Percentiles rank a stretch among this genome's conserved stretches.
phyloP scores from a whole-genome alignment of 2,113 vertebrate species.

The Etia nguti region DNA sequence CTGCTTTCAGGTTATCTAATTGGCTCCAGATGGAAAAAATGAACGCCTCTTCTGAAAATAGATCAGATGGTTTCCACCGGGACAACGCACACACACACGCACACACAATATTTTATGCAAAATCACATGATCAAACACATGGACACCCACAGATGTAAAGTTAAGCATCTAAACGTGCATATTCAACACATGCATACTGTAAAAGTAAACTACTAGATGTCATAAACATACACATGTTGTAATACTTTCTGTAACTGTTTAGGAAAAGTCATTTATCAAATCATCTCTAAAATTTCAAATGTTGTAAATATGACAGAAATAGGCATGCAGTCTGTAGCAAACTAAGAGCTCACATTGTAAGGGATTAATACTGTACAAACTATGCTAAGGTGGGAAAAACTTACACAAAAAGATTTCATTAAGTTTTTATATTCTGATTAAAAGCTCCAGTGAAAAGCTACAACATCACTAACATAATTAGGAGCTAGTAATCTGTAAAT shows the following conservation, averaged over 20 bases:
- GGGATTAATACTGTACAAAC: background rate
- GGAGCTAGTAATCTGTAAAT: background rate
- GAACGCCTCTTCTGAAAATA: constrained; percentile 35
- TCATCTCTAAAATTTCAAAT: background rate
- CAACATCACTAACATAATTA: background rate
- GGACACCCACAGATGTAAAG: background rate
- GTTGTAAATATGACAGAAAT: background rate
- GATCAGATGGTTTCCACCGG: background rate
- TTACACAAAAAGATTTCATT: background rate
- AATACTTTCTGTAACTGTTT: background rate
- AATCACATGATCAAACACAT: background rate
- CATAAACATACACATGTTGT: no score
- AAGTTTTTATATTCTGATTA: background rate
- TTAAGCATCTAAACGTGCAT: background rate
- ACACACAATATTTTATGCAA: background rate
- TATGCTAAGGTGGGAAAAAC: background rate
- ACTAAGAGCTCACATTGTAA: fast-evolving
- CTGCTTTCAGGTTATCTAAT: constrained; percentile 48
- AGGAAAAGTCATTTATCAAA: background rate
- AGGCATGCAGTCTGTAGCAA: background rate
- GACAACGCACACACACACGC: background rate
- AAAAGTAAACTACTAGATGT: background rate
- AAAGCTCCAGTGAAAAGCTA: background rate
- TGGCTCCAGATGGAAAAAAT: constrained; percentile 32
- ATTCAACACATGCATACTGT: background rate